Evolutionary conservation across 1,140 invertebrate genomes (phyloP).

Genomic region (Hetaerina americana): DNA sequence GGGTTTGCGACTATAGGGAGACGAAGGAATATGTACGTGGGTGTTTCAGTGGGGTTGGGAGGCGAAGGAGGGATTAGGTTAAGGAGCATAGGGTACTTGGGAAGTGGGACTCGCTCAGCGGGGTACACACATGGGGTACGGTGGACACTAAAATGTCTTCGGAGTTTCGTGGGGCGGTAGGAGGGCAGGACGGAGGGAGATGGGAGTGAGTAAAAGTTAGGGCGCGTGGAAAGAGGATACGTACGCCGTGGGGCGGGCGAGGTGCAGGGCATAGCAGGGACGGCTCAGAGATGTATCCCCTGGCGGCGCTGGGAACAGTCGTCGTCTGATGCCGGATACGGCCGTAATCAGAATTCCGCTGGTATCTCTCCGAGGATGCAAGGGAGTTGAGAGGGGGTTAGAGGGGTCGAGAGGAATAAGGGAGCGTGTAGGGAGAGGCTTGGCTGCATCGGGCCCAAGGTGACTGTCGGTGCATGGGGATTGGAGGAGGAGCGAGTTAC

Average conservation of each 20-base stretch:
- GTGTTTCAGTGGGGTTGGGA: too few relatives aligned
- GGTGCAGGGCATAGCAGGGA: too few relatives aligned
- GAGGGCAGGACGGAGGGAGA: not conserved
- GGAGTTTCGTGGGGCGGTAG: not conserved
- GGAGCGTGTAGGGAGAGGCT: not conserved
- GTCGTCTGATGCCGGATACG: not conserved
- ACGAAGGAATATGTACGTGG: too few relatives aligned
- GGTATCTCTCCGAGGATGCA: not conserved
- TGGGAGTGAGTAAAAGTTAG: too few relatives aligned
- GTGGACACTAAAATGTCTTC: not conserved
- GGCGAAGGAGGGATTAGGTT: not conserved
- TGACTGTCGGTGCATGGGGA: not conserved
- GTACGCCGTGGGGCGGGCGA: too few relatives aligned
- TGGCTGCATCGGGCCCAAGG: not conserved
- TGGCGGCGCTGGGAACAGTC: not conserved
- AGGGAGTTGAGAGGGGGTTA: not conserved
- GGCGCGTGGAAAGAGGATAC: too few relatives aligned
- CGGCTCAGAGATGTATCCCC: too few relatives aligned
- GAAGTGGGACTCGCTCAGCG: too few relatives aligned
- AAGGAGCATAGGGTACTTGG: not conserved
- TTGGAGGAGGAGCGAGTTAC: not conserved
- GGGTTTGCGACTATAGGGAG: too few relatives aligned
- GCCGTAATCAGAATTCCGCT: not conserved
- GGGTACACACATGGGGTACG: not conserved
- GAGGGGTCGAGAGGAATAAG: not conserved